These are phyloP conservation scores for Centropus unirufus DNA, from an alignment of 2,113 vertebrate genomes.

Conservation along the genomic window DNA sequence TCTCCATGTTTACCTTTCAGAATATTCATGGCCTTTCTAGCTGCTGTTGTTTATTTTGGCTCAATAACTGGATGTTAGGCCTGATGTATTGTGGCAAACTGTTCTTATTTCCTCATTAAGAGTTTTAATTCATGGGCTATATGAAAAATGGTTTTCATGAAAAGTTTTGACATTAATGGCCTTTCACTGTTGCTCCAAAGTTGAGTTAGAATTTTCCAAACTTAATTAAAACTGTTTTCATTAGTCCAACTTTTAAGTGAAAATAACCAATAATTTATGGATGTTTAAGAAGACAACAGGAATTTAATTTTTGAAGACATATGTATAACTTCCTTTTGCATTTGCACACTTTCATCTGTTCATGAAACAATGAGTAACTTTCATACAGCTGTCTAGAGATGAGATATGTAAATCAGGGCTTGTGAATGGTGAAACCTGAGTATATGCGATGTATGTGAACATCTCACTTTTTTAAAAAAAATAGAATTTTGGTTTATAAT, in stretches of 20 bases:
- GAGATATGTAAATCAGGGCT: background rate
- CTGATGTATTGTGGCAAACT: background rate
- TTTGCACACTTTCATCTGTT: background rate
- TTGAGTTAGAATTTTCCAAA: background rate
- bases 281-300: background rate
- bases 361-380: background rate
- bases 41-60: conserved; percentile 27
- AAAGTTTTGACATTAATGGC: background rate
- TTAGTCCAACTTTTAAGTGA: background rate
- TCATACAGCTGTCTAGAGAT: background rate
- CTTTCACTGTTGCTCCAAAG: background rate
- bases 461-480: background rate
- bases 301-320: background rate
- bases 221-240: background rate
- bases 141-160: background rate
- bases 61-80: background rate
- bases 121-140: background rate
- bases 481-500: background rate
- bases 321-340: background rate
- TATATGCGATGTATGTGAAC: background rate
- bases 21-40: background rate
- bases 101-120: background rate
- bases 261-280: background rate
- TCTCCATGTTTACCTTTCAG: background rate
- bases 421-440: background rate